Evolutionary conservation across 2,888 invertebrate species (phyloP), one percentile per base, ranked within the genome.

Genomic region (Escarpia spicata): DNA sequence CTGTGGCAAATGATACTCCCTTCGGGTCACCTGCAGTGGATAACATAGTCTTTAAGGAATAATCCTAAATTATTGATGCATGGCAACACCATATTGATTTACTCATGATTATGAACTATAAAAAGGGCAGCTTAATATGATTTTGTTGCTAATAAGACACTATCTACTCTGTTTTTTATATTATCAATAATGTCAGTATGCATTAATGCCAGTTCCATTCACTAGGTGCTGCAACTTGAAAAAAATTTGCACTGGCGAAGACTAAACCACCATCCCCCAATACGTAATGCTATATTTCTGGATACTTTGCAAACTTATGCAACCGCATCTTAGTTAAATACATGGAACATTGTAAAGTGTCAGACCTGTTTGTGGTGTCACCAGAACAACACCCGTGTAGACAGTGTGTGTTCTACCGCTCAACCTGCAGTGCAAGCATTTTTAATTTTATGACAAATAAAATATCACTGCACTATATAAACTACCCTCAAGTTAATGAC

Each of bases 311-410:
- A 43, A 44, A 19, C 44, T 4, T 91, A 8, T 31, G 19, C 8
- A 8, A 43, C 2, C 31, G 90, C 43, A 37, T 37, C 37, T 37
- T 37, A 37, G 37, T 37, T 37, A 37, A 37, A 52, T 12, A 52
- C 52, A n/a, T 75, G 26, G 26, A 75, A 75, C n/a, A 75, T 6
- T 4, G 75, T 75, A 26, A 75, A 75, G 60, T 60, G 60, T 60
- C 60, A 75, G 19, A 75, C 75, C 75, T 75, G 75, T 75, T 31
- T 43, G 12, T 91, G 90, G 89, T 43, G 94, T 94, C 31, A 96
- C 94, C 0, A 99, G 97, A 19, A 98, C 98, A 3, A 99, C 98
- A 19, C 99, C 99, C 0, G 99, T 98, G 95, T 98, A 98, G 0
- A 99, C 98, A 1, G 97, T 97, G 96, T 99, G 98, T n/a, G 97